Evolutionary conservation across 2,888 invertebrate genomes (phyloP).

Genomic region (Lasioglossum lativentre): DNA sequence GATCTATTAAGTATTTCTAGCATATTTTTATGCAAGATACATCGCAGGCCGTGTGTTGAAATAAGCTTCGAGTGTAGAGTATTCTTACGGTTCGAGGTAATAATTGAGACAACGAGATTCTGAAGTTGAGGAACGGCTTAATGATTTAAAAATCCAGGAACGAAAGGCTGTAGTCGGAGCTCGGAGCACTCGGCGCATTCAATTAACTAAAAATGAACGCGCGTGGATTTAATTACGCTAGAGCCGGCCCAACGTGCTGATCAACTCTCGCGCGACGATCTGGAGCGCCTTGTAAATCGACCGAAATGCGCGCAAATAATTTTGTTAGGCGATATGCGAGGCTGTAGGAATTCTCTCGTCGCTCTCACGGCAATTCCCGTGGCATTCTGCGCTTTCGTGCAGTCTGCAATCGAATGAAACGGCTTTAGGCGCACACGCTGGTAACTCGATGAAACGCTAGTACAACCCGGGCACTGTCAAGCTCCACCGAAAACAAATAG

Average conservation of each 20-base stretch:
- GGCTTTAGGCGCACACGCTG: not conserved
- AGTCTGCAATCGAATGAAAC: not conserved
- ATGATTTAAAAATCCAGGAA: not conserved
- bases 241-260: conserved; percentile 17
- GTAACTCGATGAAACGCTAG: not conserved
- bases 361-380: not conserved
- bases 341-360: not conserved
- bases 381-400: not conserved
- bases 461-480: not conserved
- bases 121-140: not conserved
- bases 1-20: not conserved
- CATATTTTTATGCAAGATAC: too few relatives aligned
- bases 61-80: too few relatives aligned
- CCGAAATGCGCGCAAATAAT: conserved; percentile 13
- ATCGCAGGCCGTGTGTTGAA: too few relatives aligned
- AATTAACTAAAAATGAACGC: not conserved
- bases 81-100: too few relatives aligned
- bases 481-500: not conserved
- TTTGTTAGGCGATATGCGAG: conserved; percentile 17
- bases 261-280: not conserved
- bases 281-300: conserved; percentile 1
- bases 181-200: not conserved
- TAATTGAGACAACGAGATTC: not conserved
- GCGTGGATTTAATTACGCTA: not conserved
- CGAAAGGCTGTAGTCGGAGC: not conserved